Base-by-base conservation (phyloP, 2,797 vertebrate genomes). In the Oophaga sylvatica region DNA sequence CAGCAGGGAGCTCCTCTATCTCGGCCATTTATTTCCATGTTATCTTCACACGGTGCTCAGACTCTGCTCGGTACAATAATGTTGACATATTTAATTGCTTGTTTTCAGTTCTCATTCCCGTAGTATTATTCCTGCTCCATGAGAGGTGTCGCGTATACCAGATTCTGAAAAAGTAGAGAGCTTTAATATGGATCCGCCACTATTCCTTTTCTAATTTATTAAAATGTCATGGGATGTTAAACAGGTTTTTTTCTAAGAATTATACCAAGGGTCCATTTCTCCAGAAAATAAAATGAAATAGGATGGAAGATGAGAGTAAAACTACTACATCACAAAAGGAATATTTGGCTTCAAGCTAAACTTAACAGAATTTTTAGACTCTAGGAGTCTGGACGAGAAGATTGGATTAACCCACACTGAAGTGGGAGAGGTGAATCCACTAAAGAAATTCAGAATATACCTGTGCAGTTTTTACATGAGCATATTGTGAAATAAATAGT, bases 21-120 rank as follows among this genome's bases (percentile, higher is more conserved):
- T 59, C 13, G 59, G 29, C 56, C 84, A 85, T 86, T 89, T 86
- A 78, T 70, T 79, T 80, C 62, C 77, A 81, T 75, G 45, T 79
- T 84, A 70, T 79, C 84, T 81, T 88, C 81, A 78, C 22, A 84
- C 81, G 84, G 73, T 84, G 87, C 65, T 78, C 53, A 78, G 31
- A 88, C 15, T 70, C 75, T 84, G 48, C 79, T 80, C 29, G 17
- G 75, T 63, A 59, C 62, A 78, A 83, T 84, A 70, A 84, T 84
- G 87, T 53, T 80, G 75, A 63, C 70, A 84, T 78, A 80, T 84
- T 84, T 88, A 88, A 88, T 88, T 84, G 76, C 67, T 65, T 84
- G 75, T 80, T 84, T 84, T 85, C 48, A 26, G 26, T 15, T 88
- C 77, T 81, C 48, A 65, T 77, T 60, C 9, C 70, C 29, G 41